phyloP scores from a whole-genome alignment of 2,113 vertebrate genomes.

The Corvus cornix region DNA sequence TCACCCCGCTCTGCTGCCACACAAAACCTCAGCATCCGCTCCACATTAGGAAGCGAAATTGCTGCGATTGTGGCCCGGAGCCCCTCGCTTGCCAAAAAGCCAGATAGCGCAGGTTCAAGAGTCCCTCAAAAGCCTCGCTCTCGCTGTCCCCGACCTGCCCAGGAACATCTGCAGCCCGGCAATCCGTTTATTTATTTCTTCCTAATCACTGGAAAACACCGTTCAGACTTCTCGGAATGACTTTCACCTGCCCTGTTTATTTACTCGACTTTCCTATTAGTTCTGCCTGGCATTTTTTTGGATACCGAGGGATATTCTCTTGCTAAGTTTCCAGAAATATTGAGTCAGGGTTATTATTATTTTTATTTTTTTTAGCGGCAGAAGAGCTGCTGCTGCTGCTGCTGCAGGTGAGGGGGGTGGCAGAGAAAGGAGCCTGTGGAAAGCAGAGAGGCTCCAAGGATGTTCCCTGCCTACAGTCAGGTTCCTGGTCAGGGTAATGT shows the following conservation, averaged over 20 bases:
- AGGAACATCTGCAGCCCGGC: slow-evolving; percentile 1
- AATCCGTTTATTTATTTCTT: background rate
- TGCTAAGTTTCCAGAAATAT: background rate
- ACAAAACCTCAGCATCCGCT: background rate
- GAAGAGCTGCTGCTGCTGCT: background rate
- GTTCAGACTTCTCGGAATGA: background rate
- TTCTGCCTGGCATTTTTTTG: background rate
- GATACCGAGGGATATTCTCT: background rate
- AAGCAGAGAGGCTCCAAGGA: background rate
- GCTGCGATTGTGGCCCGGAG: background rate
- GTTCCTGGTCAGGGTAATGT: background rate
- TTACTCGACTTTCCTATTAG: background rate
- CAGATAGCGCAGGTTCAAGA: background rate
- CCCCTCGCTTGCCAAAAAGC: background rate
- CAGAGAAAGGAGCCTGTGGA: background rate
- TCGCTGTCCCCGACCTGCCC: background rate
- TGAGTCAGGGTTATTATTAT: background rate
- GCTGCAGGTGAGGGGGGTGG: background rate
- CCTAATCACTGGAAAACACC: slow-evolving; percentile 21
- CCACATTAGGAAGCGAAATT: background rate
- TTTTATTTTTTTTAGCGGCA: background rate
- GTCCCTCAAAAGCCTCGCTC: background rate
- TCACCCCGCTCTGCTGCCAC: background rate
- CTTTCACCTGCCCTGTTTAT: background rate
- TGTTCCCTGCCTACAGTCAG: background rate